phyloP scores from a whole-genome alignment of 2,797 vertebrate genomes.

The Phoebastria nigripes region DNA sequence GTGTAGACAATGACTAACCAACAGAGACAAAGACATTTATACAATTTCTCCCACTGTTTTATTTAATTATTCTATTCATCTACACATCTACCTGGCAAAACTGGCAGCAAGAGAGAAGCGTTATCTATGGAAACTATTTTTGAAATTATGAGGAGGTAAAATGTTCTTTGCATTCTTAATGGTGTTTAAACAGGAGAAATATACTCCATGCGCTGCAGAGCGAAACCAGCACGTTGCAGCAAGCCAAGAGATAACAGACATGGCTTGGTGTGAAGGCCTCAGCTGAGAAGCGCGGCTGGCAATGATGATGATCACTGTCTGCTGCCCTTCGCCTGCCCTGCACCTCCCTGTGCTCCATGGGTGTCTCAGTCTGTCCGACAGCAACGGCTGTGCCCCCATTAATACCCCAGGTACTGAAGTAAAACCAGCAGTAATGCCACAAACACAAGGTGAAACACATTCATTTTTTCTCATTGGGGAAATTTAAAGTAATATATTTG shows the following conservation, averaged over 20 bases:
- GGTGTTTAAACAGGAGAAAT: neutral
- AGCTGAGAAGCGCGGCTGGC: neutral
- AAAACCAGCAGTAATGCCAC: neutral
- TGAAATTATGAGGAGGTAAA: neutral
- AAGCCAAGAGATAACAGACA: neutral
- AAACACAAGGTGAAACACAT: neutral
- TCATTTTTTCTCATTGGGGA: neutral
- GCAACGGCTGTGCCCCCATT: accelerated
- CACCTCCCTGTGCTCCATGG: accelerated
- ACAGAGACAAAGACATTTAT: neutral
- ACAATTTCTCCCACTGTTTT: neutral
- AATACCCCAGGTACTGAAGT: neutral
- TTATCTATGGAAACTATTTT: neutral
- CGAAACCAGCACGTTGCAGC: neutral
- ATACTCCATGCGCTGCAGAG: neutral
- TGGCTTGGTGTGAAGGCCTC: neutral
- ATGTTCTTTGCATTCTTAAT: neutral
- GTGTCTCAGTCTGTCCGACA: neutral
- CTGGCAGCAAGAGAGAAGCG: neutral
- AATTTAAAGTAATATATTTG: neutral
- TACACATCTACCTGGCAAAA: neutral
- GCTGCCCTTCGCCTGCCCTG: accelerated
- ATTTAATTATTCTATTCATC: neutral
- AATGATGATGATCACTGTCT: accelerated
- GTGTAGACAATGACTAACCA: neutral